Evolutionary conservation across 2,888 invertebrate genomes (phyloP), one percentile per base, ranked within the genome.

Genomic region (Hedya salicella): DNA sequence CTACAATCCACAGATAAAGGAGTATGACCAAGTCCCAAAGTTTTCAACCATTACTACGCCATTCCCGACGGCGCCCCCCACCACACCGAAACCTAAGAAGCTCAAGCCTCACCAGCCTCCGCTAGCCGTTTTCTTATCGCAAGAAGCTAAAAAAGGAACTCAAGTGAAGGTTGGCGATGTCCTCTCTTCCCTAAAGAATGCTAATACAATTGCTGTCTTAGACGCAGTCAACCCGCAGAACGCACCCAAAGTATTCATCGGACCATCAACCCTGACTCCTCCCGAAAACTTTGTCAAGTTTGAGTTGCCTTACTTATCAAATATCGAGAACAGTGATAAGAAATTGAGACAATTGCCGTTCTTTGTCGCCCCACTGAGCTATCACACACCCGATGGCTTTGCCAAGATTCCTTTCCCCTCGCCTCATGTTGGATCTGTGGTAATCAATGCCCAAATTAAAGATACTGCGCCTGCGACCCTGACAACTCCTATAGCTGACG

Each of bases 401-500:
- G 95, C 96, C 0, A 97, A 97, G 86, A 97, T 97, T 70, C 95
- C 96, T 0, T 94, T 97, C 80, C 97, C 97, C 0, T 95, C 96
- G 13, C 97, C 97, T 0, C 97, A 97, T 75, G 96, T 97, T 0
- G 97, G 97, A 0, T 97, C 97, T 0, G 96, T 97, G 3, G 96
- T 97, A 0, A 94, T 97, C 1, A 95, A 95, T 74, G 92, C 94
- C 5, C 86, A 87, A 70, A 91, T 89, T 21, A 83, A 78, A 63
- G 89, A 88, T 13, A 72, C 82, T 9, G 62, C 80, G n/a, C 71
- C 79, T n/a, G 42, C 70, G 13, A 59, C 69, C 4, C 74, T 78
- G 49, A 67, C 78, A 0, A 70, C 76, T 2, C 78, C 79, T 16
- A 53, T 70, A 16, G 73, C 80, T 39, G 75, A 80, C 62, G 68